These are phyloP conservation scores for Gymnorhina tibicen DNA, from an alignment of 2,113 vertebrate genomes.

Conservation along the genomic window DNA sequence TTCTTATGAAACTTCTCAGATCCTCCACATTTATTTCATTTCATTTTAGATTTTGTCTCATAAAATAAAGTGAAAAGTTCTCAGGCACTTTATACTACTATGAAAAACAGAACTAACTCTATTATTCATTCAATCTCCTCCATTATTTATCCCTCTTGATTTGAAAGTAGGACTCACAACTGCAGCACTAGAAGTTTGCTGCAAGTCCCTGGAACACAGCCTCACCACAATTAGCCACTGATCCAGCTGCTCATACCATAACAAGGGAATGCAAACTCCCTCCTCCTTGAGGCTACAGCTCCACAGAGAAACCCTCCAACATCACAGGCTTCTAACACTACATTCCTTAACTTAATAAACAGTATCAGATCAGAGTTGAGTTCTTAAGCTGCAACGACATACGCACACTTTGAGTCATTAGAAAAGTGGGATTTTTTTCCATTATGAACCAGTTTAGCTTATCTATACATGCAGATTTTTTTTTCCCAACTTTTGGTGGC, in stretches of 20 bases:
- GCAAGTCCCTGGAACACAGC: constrained; percentile 18
- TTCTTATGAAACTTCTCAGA: neutral
- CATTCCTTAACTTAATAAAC: constrained; percentile 43
- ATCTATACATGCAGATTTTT: neutral
- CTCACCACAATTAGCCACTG: constrained; percentile 44
- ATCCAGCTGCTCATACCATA: constrained; percentile 17
- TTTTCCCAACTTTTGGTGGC: neutral
- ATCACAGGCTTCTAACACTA: neutral
- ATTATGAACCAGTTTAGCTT: neutral
- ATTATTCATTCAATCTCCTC: constrained; percentile 20
- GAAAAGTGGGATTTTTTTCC: neutral
- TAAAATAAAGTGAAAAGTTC: neutral
- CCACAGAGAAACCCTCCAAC: constrained; percentile 36
- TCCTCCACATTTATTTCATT: neutral
- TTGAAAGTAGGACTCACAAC: constrained; percentile 15
- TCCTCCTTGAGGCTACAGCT: constrained; percentile 54
- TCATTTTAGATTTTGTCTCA: neutral
- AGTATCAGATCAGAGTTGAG: neutral
- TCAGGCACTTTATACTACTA: neutral
- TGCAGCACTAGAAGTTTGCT: constrained; percentile 15
- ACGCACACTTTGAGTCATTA: neutral
- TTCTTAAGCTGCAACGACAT: neutral
- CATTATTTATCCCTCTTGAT: constrained; percentile 37
- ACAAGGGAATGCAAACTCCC: constrained; percentile 27
- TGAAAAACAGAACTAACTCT: constrained; percentile 36